Conservation (phyloP, 2,888 invertebrate species). For the Leistus spinibarbis region DNA sequence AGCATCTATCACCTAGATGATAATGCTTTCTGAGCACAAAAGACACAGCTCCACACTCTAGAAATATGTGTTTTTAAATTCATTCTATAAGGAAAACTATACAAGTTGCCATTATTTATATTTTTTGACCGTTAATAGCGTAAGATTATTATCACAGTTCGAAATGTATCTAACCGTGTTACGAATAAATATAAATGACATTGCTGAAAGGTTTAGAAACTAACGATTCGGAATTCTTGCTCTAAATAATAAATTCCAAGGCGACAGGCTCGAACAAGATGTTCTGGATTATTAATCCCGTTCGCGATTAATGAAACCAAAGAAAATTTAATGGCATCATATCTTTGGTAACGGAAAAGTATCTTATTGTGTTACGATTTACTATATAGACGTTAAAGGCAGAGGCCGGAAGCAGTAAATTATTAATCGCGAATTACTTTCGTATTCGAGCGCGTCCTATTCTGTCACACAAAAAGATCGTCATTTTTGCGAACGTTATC, state of each 20-base stretch:
- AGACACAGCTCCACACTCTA: no score
- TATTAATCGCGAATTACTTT: slow-evolving; percentile 7
- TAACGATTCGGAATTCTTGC: not conserved
- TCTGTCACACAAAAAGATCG: slow-evolving; percentile 29
- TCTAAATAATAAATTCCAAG: not conserved
- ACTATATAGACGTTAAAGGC: not conserved
- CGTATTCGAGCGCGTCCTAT: slow-evolving; percentile 13
- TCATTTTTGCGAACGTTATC: slow-evolving; percentile 37
- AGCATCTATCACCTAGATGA: no score
- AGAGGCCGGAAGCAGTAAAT: not conserved
- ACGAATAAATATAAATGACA: not conserved
- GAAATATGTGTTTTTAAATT: no score
- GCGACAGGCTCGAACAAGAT: not conserved
- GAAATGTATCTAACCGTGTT: not conserved
- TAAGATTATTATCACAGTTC: not conserved
- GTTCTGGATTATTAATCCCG: not conserved
- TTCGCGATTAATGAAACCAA: not conserved
- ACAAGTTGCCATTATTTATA: not conserved
- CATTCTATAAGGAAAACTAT: not conserved
- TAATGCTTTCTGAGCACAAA: no score
- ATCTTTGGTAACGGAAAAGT: not conserved
- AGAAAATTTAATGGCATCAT: not conserved
- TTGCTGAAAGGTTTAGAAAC: not conserved
- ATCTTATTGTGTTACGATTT: not conserved
- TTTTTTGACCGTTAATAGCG: not conserved